Evolutionary conservation across 2,113 vertebrate genomes (phyloP).

Genomic region (Amphiprion ocellaris): DNA sequence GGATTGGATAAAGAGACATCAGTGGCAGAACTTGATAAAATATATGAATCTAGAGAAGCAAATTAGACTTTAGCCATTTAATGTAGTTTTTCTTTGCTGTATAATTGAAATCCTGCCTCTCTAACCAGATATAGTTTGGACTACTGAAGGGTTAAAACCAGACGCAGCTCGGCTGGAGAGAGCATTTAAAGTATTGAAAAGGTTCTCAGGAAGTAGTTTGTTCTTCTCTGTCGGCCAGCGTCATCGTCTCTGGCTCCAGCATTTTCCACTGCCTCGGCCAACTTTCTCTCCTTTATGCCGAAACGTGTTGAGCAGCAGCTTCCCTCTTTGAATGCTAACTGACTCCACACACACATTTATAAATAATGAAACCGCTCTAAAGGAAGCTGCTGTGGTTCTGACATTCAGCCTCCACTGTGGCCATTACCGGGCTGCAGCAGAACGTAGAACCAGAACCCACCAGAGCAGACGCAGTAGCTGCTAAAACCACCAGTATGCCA

Average conservation of each 20-base stretch:
- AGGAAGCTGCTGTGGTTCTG: constrained; percentile 16
- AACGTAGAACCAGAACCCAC: constrained; percentile 40
- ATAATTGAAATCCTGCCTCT: too few species aligned
- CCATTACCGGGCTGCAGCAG: constrained; percentile 57
- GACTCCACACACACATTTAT: neutral
- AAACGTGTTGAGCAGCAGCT: neutral
- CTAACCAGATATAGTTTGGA: too few species aligned
- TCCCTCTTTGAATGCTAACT: neutral
- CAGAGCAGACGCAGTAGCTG: constrained; percentile 1
- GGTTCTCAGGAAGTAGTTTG: constrained; percentile 73
- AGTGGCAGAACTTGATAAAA: too few species aligned
- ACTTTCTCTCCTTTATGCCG: constrained; percentile 16
- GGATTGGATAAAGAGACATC: too few species aligned
- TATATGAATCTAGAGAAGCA: too few species aligned
- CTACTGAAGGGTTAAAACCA: constrained; percentile 3
- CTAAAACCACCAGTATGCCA: too few species aligned
- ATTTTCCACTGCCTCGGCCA: constrained; percentile 76
- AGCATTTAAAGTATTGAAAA: constrained; percentile 59
- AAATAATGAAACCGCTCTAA: constrained; percentile 6
- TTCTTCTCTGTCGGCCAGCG: constrained; percentile 67
- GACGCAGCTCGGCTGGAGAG: constrained; percentile 10
- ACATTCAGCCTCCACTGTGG: constrained; percentile 37
- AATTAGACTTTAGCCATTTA: too few species aligned
- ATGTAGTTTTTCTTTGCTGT: too few species aligned
- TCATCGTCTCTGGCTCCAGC: constrained; percentile 69